phyloP scores from a whole-genome alignment of 1,140 invertebrate species.

The Parasteatoda tepidariorum region DNA sequence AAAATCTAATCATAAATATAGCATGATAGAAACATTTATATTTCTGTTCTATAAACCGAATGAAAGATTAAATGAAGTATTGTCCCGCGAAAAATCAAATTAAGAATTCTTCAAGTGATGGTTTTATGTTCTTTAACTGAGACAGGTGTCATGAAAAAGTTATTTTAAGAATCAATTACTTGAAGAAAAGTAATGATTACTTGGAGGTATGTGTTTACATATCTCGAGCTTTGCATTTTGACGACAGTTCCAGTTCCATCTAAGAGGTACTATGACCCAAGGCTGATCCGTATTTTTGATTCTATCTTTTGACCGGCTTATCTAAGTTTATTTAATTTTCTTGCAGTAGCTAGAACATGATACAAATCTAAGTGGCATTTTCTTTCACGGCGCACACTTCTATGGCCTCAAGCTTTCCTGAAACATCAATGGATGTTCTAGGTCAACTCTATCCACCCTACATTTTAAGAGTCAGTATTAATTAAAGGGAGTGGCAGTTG shows the following conservation, averaged over 20 bases:
- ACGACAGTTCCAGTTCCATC: neutral
- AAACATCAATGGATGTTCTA: conserved; percentile 44
- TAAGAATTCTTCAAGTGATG: no score
- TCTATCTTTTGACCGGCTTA: conserved; percentile 23
- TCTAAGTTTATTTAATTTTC: conserved; percentile 35
- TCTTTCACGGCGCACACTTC: conserved; percentile 18
- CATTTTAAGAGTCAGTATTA: conserved; percentile 41
- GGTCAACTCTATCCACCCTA: conserved; percentile 59
- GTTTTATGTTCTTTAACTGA: no score
- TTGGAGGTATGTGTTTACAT: no score
- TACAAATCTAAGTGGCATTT: conserved; percentile 41
- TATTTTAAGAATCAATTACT: no score
- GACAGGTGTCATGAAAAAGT: no score
- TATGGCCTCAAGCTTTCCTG: conserved; percentile 23
- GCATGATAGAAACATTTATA: no score
- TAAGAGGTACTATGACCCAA: neutral
- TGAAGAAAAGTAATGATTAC: no score
- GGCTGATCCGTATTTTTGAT: neutral
- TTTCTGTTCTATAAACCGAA: no score
- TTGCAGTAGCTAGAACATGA: conserved; percentile 39
- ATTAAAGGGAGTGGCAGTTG: conserved; percentile 59
- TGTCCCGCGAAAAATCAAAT: no score
- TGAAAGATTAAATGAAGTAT: no score
- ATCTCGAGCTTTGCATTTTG: no score
- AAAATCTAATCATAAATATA: no score